Percentiles rank a stretch among this genome's conserved stretches.
Evolutionary conservation across 2,888 invertebrate genomes (phyloP).

Genomic region (Hydroisotoma schaefferi): DNA sequence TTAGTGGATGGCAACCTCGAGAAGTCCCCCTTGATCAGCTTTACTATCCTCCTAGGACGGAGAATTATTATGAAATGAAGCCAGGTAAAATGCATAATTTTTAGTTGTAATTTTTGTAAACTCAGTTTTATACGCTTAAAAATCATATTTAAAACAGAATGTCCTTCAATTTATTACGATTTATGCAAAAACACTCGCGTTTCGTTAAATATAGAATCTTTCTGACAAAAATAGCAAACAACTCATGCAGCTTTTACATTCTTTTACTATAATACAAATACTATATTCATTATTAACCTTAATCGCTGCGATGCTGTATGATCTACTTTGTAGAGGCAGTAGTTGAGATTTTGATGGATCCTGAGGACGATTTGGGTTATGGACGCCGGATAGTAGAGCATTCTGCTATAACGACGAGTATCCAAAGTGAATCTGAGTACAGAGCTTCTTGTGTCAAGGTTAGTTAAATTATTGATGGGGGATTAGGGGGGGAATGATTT

Average conservation of each 20-base stretch:
- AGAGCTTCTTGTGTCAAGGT: constrained; percentile 48
- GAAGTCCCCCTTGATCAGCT: constrained; percentile 40
- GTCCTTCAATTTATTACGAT: too few relatives aligned
- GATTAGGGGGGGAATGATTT: too few relatives aligned
- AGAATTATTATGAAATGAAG: constrained; percentile 48
- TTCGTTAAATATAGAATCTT: too few relatives aligned
- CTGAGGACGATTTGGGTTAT: constrained; percentile 27
- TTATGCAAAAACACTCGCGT: too few relatives aligned
- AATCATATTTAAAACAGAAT: too few relatives aligned
- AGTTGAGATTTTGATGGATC: constrained; percentile 46
- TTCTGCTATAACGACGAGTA: constrained; percentile 46
- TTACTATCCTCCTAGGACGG: constrained; percentile 45
- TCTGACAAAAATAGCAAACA: too few relatives aligned
- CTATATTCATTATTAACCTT: too few relatives aligned
- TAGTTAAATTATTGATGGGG: not conserved
- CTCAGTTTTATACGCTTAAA: not conserved
- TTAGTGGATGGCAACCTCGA: constrained; percentile 39
- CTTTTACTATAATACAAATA: too few relatives aligned
- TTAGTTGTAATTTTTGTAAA: constrained; percentile 12
- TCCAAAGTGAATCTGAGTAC: constrained; percentile 47
- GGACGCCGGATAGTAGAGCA: constrained; percentile 45
- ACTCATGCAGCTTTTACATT: too few relatives aligned
- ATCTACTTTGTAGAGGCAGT: constrained; percentile 47
- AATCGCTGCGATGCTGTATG: too few relatives aligned
- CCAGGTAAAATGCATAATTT: constrained; percentile 40